Percentiles rank a stretch among this genome's conserved stretches.
Evolutionary conservation across 2,113 vertebrate species (phyloP).

Genomic region (Xiphophorus couchianus): DNA sequence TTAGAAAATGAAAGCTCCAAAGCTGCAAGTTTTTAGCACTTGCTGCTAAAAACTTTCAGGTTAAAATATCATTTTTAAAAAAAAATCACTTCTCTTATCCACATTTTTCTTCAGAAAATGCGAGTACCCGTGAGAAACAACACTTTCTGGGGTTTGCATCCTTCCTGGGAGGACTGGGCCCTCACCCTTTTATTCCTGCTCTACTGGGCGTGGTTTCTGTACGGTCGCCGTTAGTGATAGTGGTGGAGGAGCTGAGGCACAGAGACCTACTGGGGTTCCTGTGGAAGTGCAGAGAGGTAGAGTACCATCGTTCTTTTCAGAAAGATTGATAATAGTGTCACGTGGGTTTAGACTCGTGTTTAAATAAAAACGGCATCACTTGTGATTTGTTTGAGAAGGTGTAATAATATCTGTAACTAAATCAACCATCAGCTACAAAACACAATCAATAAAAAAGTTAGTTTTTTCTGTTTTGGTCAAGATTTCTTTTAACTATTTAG

Average conservation of each 20-base stretch:
- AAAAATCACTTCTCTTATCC: background rate
- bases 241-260: conserved; percentile 77
- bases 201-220: conserved; percentile 66
- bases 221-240: conserved; percentile 55
- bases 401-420: too few relatives aligned
- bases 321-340: background rate
- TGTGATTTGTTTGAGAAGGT: too few relatives aligned
- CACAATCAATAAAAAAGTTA: too few relatives aligned
- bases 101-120: conserved; percentile 58
- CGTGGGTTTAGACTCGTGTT: background rate
- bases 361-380: background rate
- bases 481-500: too few relatives aligned
- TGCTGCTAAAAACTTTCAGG: background rate
- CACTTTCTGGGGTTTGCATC: conserved; percentile 75
- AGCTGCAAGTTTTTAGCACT: background rate
- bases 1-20: background rate
- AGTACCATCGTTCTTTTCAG: background rate
- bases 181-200: conserved; percentile 73
- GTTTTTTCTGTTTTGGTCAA: too few relatives aligned
- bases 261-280: conserved; percentile 79
- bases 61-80: background rate
- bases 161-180: conserved; percentile 75
- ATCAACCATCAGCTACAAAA: too few relatives aligned
- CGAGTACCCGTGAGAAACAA: conserved; percentile 56
- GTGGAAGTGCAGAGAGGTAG: conserved; percentile 79